Conservation (phyloP, 2,888 invertebrate species). For the Lochmaea crataegi region DNA sequence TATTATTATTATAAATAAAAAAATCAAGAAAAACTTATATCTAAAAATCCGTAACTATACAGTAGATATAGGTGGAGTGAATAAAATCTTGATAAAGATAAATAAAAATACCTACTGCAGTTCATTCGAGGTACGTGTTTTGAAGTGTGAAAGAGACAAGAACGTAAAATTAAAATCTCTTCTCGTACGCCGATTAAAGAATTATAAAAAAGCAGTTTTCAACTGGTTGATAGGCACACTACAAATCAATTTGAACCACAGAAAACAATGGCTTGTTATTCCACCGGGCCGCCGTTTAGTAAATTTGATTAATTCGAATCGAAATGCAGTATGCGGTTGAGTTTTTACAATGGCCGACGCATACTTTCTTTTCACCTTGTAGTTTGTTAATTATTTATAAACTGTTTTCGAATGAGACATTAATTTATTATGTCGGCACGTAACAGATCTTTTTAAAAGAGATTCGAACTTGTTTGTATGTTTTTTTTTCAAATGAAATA, state of each 20-base stretch:
- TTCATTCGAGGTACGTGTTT: not conserved
- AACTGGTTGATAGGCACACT: slow-evolving; percentile 26
- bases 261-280: slow-evolving; percentile 47
- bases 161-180: not conserved
- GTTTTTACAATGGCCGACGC: slow-evolving; percentile 46
- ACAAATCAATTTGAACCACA: slow-evolving; percentile 50
- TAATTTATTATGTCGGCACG: slow-evolving; percentile 48
- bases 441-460: not conserved
- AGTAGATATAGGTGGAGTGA: too few relatives aligned
- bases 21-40: too few relatives aligned
- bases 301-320: slow-evolving; percentile 49
- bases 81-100: not conserved
- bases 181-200: not conserved
- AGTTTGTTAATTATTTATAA: slow-evolving; percentile 55
- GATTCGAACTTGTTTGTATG: not conserved
- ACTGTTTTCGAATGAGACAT: slow-evolving; percentile 46
- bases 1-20: too few relatives aligned
- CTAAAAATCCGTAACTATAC: too few relatives aligned
- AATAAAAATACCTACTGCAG: not conserved
- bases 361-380: slow-evolving; percentile 50
- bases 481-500: slow-evolving; percentile 25
- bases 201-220: slow-evolving; percentile 17
- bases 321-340: slow-evolving; percentile 43
- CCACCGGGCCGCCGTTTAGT: slow-evolving; percentile 42
- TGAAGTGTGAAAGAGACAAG: not conserved